A percentile compares a stretch with the other conserved stretches of the same genome.
Conservation (phyloP, 1,140 invertebrate species). For the Uloborus diversus region DNA sequence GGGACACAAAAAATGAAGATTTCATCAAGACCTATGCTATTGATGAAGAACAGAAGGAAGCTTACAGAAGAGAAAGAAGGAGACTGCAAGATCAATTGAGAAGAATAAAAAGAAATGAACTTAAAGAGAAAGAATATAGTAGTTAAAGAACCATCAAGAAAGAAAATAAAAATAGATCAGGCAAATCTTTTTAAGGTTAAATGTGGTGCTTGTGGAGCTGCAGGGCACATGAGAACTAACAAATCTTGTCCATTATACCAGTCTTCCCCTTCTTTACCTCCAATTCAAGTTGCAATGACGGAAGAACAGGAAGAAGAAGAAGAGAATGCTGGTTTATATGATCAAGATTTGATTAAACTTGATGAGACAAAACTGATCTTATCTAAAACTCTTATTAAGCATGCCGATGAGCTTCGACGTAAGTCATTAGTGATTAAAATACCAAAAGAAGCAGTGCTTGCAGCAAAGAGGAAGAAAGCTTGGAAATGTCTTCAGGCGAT, state of each 20-base stretch:
- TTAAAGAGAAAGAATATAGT: conserved; percentile 74
- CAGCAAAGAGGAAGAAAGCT: conserved; percentile 72
- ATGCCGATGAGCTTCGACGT: conserved; percentile 81
- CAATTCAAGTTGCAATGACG: conserved; percentile 78
- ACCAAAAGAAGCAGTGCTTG: conserved; percentile 76
- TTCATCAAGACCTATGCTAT: conserved; percentile 73
- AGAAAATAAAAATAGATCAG: conserved; percentile 68
- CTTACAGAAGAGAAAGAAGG: conserved; percentile 96
- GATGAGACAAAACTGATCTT: conserved; percentile 74
- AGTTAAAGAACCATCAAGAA: conserved; percentile 75
- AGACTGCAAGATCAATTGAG: conserved; percentile 96
- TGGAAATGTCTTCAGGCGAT: conserved; percentile 81
- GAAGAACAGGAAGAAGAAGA: conserved; percentile 84
- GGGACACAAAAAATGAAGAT: conserved; percentile 91
- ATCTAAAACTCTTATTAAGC: conserved; percentile 67
- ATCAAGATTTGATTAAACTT: conserved; percentile 86
- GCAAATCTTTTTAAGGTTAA: conserved; percentile 82
- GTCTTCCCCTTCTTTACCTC: conserved; percentile 65
- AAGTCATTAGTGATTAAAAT: conserved; percentile 84
- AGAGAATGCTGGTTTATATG: conserved; percentile 76
- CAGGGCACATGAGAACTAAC: conserved; percentile 89
- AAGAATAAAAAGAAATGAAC: conserved; percentile 90
- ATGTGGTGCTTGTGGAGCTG: conserved; percentile 92
- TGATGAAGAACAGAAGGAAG: conserved; percentile 79
- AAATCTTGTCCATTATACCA: conserved; percentile 95